Evolutionary conservation across 2,113 vertebrate genomes (phyloP).

Genomic region (Sander lucioperca): DNA sequence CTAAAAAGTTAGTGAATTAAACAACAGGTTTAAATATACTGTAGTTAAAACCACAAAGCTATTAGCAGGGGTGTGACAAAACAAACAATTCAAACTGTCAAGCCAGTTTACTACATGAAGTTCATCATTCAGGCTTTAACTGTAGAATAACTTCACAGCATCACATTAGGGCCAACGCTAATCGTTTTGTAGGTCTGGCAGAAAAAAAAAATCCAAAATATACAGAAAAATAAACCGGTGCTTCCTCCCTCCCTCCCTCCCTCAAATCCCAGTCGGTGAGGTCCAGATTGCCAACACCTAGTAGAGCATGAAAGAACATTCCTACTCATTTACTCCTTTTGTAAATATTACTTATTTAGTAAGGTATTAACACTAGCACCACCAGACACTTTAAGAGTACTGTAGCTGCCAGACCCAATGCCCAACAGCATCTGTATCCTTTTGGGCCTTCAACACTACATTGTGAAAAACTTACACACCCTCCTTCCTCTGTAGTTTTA

Average conservation of each 20-base stretch:
- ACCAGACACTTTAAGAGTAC: no score
- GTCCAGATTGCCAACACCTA: constrained; percentile 19
- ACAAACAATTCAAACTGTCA: constrained; percentile 30
- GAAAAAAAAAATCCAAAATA: constrained; percentile 22
- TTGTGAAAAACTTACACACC: background rate
- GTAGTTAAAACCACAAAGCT: constrained; percentile 35
- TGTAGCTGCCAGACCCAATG: no score
- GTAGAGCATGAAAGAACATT: background rate
- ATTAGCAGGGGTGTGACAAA: constrained; percentile 18
- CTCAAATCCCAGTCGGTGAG: background rate
- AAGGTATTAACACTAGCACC: no score
- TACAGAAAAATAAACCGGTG: constrained; percentile 11
- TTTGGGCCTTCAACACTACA: no score
- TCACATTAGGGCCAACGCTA: background rate
- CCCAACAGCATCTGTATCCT: no score
- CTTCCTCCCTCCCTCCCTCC: background rate
- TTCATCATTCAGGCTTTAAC: constrained; percentile 6
- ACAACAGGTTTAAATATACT: constrained; percentile 18
- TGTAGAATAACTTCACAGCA: constrained; percentile 4
- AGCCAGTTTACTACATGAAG: background rate
- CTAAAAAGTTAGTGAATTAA: background rate
- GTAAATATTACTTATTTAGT: no score
- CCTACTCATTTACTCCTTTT: no score
- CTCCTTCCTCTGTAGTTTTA: background rate
- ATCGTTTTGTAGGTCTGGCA: no score